phyloP scores from a whole-genome alignment of 2,113 vertebrate genomes.

The Guaruba guarouba region DNA sequence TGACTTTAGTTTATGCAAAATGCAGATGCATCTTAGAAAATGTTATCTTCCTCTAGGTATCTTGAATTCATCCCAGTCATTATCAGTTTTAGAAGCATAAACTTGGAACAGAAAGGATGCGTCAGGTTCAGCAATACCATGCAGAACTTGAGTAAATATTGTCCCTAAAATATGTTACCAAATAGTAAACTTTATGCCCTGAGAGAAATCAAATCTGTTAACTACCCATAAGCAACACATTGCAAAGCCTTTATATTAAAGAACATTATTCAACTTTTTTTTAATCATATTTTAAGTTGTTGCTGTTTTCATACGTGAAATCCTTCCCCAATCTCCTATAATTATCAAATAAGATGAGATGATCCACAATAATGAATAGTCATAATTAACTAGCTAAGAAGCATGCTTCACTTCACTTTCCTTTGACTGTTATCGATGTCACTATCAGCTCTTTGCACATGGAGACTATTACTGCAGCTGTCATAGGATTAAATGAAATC shows the following conservation, averaged over 20 bases:
- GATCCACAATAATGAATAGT: conserved; percentile 33
- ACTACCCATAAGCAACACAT: not conserved
- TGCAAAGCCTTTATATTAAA: not conserved
- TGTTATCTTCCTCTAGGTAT: not conserved
- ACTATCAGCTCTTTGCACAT: conserved; percentile 73
- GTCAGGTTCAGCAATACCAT: not conserved
- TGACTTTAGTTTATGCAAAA: not conserved
- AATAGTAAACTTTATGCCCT: not conserved
- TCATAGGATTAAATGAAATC: conserved; percentile 86
- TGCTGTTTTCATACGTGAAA: not conserved
- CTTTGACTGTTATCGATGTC: conserved; percentile 67
- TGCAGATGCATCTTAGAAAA: not conserved
- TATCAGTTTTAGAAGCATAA: not conserved
- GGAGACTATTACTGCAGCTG: conserved; percentile 79
- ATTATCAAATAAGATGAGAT: not conserved
- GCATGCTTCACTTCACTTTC: conserved; percentile 30
- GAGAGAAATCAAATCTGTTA: not conserved
- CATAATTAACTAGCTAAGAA: conserved; percentile 32
- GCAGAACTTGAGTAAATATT: accelerated
- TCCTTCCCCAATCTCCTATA: not conserved
- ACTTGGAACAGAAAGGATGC: not conserved
- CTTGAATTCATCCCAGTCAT: not conserved
- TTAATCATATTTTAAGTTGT: not conserved
- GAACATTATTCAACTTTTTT: not conserved
- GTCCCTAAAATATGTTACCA: not conserved